Conservation (phyloP, 2,113 vertebrate genomes). For the Cryptotis parvus region DNA sequence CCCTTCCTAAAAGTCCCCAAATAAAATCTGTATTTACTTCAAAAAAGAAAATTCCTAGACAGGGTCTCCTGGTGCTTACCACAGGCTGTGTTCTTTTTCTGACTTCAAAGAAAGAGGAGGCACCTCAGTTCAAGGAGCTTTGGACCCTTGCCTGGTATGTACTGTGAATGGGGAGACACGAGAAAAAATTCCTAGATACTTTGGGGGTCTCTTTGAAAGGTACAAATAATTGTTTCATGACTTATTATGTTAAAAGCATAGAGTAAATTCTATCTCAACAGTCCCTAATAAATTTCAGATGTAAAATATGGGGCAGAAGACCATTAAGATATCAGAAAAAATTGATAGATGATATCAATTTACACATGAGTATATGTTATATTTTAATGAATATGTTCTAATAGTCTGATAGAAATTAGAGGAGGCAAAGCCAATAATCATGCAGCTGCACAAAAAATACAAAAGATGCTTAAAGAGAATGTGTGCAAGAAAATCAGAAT, state of each 20-base stretch:
- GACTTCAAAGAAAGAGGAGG: no score
- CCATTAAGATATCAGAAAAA: neutral
- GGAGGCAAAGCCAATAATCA: neutral
- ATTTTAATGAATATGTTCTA: neutral
- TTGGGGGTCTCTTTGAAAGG: neutral
- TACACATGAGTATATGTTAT: neutral
- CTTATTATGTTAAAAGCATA: neutral
- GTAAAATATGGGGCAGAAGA: neutral
- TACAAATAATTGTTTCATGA: neutral
- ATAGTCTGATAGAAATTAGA: neutral
- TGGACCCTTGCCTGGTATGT: neutral
- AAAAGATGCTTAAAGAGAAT: slow-evolving; percentile 10
- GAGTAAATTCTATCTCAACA: neutral
- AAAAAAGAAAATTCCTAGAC: no score
- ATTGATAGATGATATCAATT: neutral
- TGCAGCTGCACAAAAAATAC: neutral
- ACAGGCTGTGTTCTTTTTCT: no score
- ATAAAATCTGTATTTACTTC: no score
- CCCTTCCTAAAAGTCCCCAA: no score
- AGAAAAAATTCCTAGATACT: neutral
- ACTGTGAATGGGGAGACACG: neutral
- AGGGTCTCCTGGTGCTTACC: no score
- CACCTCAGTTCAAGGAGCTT: no score
- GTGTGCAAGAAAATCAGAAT: neutral
- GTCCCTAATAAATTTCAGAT: slow-evolving; percentile 13